Base-by-base conservation (phyloP, 2,888 invertebrate genomes). In the Agonopterix subpropinquella region DNA sequence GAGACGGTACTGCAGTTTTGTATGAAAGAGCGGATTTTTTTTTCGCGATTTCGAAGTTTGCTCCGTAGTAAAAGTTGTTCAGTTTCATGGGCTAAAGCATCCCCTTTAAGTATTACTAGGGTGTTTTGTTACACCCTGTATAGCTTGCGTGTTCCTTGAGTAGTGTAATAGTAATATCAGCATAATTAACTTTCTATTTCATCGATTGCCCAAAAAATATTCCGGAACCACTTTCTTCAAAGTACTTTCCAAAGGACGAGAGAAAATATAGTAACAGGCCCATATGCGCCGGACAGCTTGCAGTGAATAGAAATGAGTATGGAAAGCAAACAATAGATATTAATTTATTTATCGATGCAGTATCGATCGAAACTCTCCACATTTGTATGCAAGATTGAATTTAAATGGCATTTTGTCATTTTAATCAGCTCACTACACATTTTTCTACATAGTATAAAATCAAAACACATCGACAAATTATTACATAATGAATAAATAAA, bases 191-290 rank as follows among this genome's bases (percentile, higher is more conserved):
- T 84, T 84, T 83, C 84, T 79, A 71, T 76, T 78, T 75, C 70
- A 83, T 77, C 69, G 82, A 76, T 75, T 70, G 76, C 73, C 78
- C 78, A 84, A 80, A 28, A 18, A 86, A 82, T 77, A 79, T 81
- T 77, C 80, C 78, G 78, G 77, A 76, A 75, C 71, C 65, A 77
- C 86, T 87, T 87, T 86, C 86, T 76, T 78, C 70, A 56, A 56
- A 51, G 52, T 69, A 70, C 85, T 86, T 86, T 85, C 85, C 73
- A 77, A 82, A 80, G 84, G 85, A 79, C 81, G 67, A 80, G 85
- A 75, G 87, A 88, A 86, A 88, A 82, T 78, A 86, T 85, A 82
- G 62, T 74, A 70, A 59, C 69, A 67, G 67, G 67, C 68, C 77
- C 72, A 78, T 78, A 77, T 69, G 70, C 65, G 70, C 64, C 51